These are phyloP conservation scores for Bagarius yarrelli DNA, from an alignment of 2,113 vertebrate species.

Conservation along the genomic window DNA sequence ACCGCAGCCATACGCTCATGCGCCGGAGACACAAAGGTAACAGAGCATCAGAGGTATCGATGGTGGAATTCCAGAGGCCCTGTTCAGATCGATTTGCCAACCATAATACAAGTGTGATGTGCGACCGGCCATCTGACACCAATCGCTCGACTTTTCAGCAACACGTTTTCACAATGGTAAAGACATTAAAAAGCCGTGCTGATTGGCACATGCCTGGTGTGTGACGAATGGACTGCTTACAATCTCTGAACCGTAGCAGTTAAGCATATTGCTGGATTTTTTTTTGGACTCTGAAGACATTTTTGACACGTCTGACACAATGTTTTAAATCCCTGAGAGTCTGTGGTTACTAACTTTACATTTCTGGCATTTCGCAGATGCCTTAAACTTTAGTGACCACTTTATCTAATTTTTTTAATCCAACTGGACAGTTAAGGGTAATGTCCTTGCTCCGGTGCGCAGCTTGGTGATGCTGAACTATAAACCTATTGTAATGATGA, in stretches of 20 bases:
- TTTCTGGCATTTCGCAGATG: too few species aligned
- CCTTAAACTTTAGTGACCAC: too few species aligned
- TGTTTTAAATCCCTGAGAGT: too few species aligned
- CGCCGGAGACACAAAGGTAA: constrained; percentile 2
- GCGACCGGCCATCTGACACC: constrained; percentile 17
- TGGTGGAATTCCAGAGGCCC: constrained; percentile 11
- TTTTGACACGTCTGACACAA: too few species aligned
- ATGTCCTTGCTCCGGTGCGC: too few species aligned
- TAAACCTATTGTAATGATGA: too few species aligned
- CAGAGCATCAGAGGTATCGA: constrained; percentile 27
- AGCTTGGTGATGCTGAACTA: too few species aligned
- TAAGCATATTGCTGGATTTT: neutral
- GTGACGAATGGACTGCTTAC: constrained; percentile 11
- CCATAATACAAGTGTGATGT: constrained; percentile 24
- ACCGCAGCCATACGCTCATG: neutral
- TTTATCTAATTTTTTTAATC: too few species aligned
- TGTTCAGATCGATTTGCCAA: constrained; percentile 29
- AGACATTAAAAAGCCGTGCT: constrained; percentile 17
- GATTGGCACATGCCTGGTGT: constrained; percentile 20
- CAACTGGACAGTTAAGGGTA: too few species aligned
- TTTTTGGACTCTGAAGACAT: neutral
- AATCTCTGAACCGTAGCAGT: constrained; percentile 8
- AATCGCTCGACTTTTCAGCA: constrained; percentile 16
- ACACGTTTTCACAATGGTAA: constrained; percentile 38
- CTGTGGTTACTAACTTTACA: too few species aligned